A percentile compares a stretch with the other conserved stretches of the same genome.
Evolutionary conservation across 2,797 vertebrate genomes (phyloP).

Genomic region (Acomys russatus): DNA sequence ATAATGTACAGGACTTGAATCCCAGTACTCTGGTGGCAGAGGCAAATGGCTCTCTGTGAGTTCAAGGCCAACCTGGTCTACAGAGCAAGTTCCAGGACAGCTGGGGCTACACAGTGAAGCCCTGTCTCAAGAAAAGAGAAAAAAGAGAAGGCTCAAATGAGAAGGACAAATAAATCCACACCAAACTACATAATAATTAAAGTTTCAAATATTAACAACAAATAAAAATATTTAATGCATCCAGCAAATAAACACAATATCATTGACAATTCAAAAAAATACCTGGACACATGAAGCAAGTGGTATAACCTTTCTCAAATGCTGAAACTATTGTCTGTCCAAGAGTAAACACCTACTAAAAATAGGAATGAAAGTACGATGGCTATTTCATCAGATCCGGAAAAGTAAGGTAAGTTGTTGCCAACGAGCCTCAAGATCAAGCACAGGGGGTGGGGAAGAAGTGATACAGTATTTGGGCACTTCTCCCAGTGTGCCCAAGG

Average conservation of each 20-base stretch:
- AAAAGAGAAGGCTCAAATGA: not conserved
- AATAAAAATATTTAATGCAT: not conserved
- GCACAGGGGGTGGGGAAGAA: not conserved
- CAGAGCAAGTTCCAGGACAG: not conserved
- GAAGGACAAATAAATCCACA: not conserved
- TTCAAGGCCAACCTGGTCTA: not conserved
- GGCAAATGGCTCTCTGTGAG: not conserved
- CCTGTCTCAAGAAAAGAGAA: not conserved
- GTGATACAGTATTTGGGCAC: not conserved
- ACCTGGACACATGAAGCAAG: not conserved
- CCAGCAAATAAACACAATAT: not conserved
- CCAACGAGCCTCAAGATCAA: not conserved
- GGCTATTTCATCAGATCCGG: not conserved
- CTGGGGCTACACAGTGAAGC: not conserved
- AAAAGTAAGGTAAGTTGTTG: not conserved
- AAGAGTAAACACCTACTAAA: not conserved
- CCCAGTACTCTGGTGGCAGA: not conserved
- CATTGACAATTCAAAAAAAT: not conserved
- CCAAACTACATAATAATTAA: not conserved
- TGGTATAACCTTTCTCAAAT: not conserved
- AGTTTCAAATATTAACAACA: not conserved
- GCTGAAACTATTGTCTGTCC: not conserved
- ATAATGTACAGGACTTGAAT: not conserved
- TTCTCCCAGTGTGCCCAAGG: not conserved
- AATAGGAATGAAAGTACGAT: not conserved